Conservation (phyloP, 2,797 vertebrate species). For the Vultur gryphus region DNA sequence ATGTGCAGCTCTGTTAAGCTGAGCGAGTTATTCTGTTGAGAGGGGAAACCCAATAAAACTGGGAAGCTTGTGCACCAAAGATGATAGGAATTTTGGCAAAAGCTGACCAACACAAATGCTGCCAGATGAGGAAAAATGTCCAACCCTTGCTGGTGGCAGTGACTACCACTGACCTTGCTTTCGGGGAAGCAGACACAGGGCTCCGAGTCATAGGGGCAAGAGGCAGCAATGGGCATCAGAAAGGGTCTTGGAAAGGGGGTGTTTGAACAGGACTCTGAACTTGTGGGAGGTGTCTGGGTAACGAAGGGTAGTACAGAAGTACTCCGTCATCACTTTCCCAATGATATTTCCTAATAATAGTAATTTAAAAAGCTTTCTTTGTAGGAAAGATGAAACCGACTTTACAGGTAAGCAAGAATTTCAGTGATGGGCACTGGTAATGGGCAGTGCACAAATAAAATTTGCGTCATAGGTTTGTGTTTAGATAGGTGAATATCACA, state of each 20-base stretch:
- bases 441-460: background rate
- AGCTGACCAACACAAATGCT: background rate
- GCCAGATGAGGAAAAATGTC: background rate
- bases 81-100: background rate
- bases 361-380: background rate
- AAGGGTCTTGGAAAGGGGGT: background rate
- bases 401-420: background rate
- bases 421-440: background rate
- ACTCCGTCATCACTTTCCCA: background rate
- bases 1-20: background rate
- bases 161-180: background rate
- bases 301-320: background rate
- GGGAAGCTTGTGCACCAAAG: background rate
- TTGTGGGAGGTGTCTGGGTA: background rate
- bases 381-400: background rate
- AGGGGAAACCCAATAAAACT: background rate
- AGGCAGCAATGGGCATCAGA: background rate
- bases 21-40: background rate
- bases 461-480: background rate
- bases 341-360: background rate
- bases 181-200: fast-evolving
- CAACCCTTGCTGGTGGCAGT: background rate
- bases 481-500: background rate
- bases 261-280: background rate
- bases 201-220: background rate